Percentiles rank a stretch among this genome's conserved stretches.
Conservation (phyloP, 2,113 vertebrate species). For the Entomyzon cyanotis region DNA sequence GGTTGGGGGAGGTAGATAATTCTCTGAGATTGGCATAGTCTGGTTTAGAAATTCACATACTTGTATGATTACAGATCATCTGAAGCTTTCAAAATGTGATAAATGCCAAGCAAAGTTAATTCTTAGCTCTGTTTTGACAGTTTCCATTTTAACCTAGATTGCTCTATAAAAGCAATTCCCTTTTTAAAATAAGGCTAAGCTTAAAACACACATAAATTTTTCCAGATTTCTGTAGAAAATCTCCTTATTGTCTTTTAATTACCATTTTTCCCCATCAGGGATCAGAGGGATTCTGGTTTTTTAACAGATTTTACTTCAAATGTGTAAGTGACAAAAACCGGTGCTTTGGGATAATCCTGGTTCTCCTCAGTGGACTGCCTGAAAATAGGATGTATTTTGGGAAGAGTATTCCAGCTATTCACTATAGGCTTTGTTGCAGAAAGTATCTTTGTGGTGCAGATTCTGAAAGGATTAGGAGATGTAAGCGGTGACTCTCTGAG, state of each 20-base stretch:
- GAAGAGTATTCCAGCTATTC: not conserved
- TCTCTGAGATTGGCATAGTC: not conserved
- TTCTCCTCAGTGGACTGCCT: not conserved
- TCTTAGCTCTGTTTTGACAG: constrained; percentile 16
- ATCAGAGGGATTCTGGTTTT: not conserved
- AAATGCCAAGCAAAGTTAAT: constrained; percentile 29
- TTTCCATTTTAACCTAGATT: constrained; percentile 5
- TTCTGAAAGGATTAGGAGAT: not conserved
- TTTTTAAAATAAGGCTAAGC: not conserved
- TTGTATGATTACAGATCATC: constrained; percentile 7
- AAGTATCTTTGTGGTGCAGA: not conserved
- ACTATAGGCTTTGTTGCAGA: not conserved
- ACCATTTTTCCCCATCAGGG: not conserved
- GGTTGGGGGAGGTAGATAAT: not conserved
- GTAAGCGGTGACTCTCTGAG: accelerated
- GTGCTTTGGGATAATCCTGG: not conserved
- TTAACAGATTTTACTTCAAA: constrained; percentile 1
- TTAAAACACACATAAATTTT: not conserved
- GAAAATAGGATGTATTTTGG: not conserved
- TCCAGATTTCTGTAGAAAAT: not conserved
- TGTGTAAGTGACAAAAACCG: not conserved
- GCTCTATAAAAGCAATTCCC: not conserved
- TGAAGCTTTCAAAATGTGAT: constrained; percentile 4
- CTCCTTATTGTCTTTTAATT: constrained; percentile 18
- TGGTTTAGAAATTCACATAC: constrained; percentile 18